Evolutionary conservation across 2,797 vertebrate species (phyloP).

Genomic region (Acipenser oxyrinchus): DNA sequence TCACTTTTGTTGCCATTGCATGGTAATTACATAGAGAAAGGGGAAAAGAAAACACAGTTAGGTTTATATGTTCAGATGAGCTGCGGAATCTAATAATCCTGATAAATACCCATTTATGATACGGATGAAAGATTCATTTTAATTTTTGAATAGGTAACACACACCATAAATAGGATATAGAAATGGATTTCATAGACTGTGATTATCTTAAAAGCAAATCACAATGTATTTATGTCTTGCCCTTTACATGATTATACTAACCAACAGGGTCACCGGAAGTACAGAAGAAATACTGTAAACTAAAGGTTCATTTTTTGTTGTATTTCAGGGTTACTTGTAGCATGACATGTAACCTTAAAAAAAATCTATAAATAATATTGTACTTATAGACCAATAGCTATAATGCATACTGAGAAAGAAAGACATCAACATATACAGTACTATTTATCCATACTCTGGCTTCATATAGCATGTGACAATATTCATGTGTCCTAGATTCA

Average conservation of each 20-base stretch:
- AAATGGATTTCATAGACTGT: slow-evolving; percentile 77
- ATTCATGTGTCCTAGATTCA: too few species aligned
- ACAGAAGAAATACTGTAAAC: slow-evolving; percentile 19
- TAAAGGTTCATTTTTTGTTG: slow-evolving; percentile 12
- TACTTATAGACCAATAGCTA: too few species aligned
- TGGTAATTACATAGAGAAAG: slow-evolving; percentile 87
- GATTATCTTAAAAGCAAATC: slow-evolving; percentile 78
- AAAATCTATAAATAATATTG: too few species aligned
- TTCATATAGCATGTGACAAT: too few species aligned
- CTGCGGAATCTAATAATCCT: slow-evolving; percentile 86
- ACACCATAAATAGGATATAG: slow-evolving; percentile 80
- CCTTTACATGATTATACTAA: slow-evolving; percentile 33
- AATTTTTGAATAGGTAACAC: slow-evolving; percentile 82
- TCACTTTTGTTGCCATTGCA: slow-evolving; percentile 98
- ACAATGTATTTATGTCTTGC: slow-evolving; percentile 57
- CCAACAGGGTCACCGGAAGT: slow-evolving; percentile 26
- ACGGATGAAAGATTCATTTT: slow-evolving; percentile 89
- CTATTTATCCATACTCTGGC: too few species aligned
- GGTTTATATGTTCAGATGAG: slow-evolving; percentile 77
- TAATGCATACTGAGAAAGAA: too few species aligned
- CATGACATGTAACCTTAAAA: too few species aligned
- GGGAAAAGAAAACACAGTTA: slow-evolving; percentile 68
- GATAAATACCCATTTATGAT: slow-evolving; percentile 87
- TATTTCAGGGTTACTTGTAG: slow-evolving; percentile 1
- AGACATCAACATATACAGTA: too few species aligned